Percentiles rank a stretch among this genome's conserved stretches.
These are phyloP conservation scores for Euleptes europaea DNA, from an alignment of 2,113 vertebrate species.

Conservation along the genomic window DNA sequence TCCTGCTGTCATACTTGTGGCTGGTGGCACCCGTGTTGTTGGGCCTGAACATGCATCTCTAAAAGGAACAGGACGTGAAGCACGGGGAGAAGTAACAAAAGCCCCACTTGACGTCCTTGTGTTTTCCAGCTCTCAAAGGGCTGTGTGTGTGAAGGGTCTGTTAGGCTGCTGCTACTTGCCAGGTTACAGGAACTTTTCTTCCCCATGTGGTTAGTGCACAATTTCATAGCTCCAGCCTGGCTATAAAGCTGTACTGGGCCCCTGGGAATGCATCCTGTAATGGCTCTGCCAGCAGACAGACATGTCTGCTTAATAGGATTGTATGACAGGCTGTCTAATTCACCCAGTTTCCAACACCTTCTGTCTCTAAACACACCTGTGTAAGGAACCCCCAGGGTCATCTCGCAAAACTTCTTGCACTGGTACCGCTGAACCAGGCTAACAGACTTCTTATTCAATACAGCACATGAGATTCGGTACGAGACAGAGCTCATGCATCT, in stretches of 20 bases:
- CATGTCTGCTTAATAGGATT: slow-evolving; percentile 19
- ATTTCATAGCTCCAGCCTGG: slow-evolving; percentile 17
- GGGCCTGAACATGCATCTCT: neutral
- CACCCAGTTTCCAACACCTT: slow-evolving; percentile 36
- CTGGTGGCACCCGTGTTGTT: neutral
- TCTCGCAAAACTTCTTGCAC: neutral
- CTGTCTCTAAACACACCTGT: slow-evolving; percentile 28
- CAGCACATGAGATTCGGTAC: neutral
- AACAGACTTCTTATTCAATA: neutral
- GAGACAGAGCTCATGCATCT: neutral
- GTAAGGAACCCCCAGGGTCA: neutral
- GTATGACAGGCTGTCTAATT: slow-evolving; percentile 23
- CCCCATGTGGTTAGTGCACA: neutral
- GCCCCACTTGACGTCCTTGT: neutral
- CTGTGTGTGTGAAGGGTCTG: neutral
- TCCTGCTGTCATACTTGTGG: slow-evolving; percentile 10
- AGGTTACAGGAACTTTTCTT: slow-evolving; percentile 23
- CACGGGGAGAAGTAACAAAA: neutral
- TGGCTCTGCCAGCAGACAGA: neutral
- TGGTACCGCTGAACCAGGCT: neutral
- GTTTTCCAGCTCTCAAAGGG: slow-evolving; percentile 13
- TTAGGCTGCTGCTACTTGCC: slow-evolving; percentile 18
- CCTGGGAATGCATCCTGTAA: neutral
- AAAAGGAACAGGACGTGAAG: accelerated
- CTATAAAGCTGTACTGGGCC: slow-evolving; percentile 35